Percentiles rank a stretch among this genome's conserved stretches.
Conservation (phyloP, 2,797 vertebrate species). For the Tarsius wallacei region DNA sequence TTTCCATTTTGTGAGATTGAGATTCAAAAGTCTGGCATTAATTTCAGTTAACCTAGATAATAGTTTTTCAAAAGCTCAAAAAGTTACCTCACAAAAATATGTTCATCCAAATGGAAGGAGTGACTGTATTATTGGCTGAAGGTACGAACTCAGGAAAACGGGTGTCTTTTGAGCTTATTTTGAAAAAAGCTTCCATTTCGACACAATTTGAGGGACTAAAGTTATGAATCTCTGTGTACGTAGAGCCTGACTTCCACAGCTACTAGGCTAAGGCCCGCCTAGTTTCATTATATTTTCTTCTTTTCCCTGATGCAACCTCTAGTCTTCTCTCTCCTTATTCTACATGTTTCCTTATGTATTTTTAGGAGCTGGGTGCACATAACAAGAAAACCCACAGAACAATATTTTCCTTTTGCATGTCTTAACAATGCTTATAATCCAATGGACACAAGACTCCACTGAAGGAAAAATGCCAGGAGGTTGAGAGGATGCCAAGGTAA, state of each 20-base stretch:
- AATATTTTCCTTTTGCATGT: constrained; percentile 86
- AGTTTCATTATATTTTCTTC: neutral
- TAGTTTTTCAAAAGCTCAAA: constrained; percentile 42
- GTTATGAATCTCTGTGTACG: neutral
- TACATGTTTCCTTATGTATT: neutral
- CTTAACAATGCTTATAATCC: constrained; percentile 96
- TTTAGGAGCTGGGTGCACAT: constrained; percentile 32
- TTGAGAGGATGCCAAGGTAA: neutral
- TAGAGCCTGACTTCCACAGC: neutral
- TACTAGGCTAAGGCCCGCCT: neutral
- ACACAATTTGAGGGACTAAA: constrained; percentile 11
- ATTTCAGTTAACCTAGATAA: constrained; percentile 31
- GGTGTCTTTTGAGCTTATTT: constrained; percentile 40
- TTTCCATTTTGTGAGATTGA: constrained; percentile 42
- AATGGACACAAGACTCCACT: constrained; percentile 91
- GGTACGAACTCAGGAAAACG: neutral
- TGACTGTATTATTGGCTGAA: neutral
- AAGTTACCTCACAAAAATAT: neutral
- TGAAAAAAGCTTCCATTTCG: neutral
- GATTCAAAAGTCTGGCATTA: neutral
- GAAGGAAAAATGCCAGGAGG: constrained; percentile 82
- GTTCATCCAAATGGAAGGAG: constrained; percentile 4
- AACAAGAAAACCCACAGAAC: neutral
- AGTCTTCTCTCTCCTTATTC: neutral
- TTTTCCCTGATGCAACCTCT: neutral